Base-by-base conservation (phyloP, 2,113 vertebrate species). In the Oophaga pumilio region DNA sequence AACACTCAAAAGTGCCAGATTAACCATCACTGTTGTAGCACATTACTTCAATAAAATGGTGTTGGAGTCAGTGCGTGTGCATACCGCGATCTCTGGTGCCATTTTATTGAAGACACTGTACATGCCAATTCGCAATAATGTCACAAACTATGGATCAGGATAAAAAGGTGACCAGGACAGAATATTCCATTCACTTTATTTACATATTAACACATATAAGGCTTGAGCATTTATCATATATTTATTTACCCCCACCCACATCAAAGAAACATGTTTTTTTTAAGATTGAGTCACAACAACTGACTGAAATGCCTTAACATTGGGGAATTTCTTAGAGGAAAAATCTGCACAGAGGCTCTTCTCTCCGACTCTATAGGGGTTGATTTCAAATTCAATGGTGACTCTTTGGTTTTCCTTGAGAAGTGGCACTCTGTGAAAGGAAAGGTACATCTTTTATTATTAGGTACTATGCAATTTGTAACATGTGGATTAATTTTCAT, bases 341-440 rank as follows among this genome's bases (percentile, higher is more conserved):
- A 73, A 87, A 50, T 80, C 76, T 6, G 20, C 77, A 11, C 71
- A 5, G 22, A 87, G 2, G 26, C 64, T 43, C 57, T 66, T 73
- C 26, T 87, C 49, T 8, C 85, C 85, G 0, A 20, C 1, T 73
- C 77, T 68, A 28, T 24, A 24, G n/a, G 85, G 85, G 2, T 15
- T 11, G 15, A 87, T 12, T 11, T 71, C 60, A 24, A 59, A 14
- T 53, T 59, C 6, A 14, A 79, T 24, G 69, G 26, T 71, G 9
- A 50, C 50, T 33, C 64, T 87, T 33, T 87, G 64, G 14, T 87
- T 80, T 26, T 53, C 15, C 26, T 87, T 87, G 6, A 87, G 64
- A 22, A 7, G 0, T 71, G 64, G 76, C 28, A 81, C 64, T 18
- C 85, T 87, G 64, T 4, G 52, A 28, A 12, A 62, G 33, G 68